Base-by-base conservation (phyloP, 2,888 invertebrate species). In the Dromius quadrimaculatus region DNA sequence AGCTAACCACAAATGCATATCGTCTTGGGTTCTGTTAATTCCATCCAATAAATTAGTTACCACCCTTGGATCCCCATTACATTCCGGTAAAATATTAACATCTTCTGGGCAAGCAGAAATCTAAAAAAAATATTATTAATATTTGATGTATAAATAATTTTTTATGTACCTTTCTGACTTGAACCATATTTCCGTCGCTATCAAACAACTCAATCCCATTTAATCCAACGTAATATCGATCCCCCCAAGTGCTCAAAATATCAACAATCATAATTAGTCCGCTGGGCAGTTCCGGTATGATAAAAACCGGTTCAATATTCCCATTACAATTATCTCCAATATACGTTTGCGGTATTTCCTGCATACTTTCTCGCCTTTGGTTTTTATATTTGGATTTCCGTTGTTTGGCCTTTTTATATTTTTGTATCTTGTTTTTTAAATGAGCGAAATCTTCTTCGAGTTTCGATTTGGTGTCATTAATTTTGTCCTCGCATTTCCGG, bases 171-270 rank as follows among this genome's bases (percentile, higher is more conserved):
- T 89, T 87, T 78, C 87, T 84, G 70, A 91, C 84, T 57, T 80
- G 77, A 1, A 88, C 86, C 28, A 84, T 82, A 72, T 86, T 83
- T 6, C 92, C 93, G 59, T 84, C 83, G 11, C 83, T 82, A 72
- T 88, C 87, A 78, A 92, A 93, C 72, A 93, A 81, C 80, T 93
- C 92, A 63, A 93, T 86, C 1, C 92, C 93, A 78, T 92, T 93
- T 65, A 93, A 80, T 0, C 93, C 93, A 9, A 93, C 89, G 75
- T 91, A 89, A 81, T 91, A 88, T 75, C 88, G 87, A 79, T 93
- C 93, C 5, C 93, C 93, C 93, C 93, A 93, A 23, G 92, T 92
- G 13, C 86, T 86, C 69, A 86, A 82, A 74, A 93, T 91, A 79
- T 90, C 88, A 64, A 93, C 83, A 73, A 87, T 85, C 76, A 93